phyloP scores from a whole-genome alignment of 2,797 vertebrate genomes.

The Stomatorhinus walkeri region DNA sequence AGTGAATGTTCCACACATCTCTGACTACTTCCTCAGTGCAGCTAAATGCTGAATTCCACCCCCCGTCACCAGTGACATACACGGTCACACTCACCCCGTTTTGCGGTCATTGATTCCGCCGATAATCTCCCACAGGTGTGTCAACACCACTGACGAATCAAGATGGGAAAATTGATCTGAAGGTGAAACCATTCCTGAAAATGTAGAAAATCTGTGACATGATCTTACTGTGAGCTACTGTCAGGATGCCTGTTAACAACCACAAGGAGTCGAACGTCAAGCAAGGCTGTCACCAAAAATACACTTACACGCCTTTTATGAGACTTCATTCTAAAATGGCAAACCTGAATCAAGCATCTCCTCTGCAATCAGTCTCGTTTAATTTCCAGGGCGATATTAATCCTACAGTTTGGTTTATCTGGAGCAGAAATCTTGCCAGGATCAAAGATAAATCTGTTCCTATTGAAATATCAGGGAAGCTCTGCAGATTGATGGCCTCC shows the following conservation, averaged over 20 bases:
- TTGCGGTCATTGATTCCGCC: neutral
- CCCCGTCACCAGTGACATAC: neutral
- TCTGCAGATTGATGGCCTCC: conserved; percentile 26
- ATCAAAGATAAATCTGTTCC: conserved; percentile 27
- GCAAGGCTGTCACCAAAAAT: conserved; percentile 29
- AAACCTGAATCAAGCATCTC: conserved; percentile 44
- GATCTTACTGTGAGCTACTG: neutral
- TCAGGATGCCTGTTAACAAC: conserved; percentile 24
- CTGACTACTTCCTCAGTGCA: neutral
- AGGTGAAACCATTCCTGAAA: neutral
- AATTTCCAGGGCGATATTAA: conserved; percentile 57
- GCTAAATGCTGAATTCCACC: neutral
- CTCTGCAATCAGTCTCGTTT: conserved; percentile 37
- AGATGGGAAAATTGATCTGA: neutral
- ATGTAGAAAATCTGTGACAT: neutral
- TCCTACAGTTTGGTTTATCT: conserved; percentile 52
- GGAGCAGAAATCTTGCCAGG: conserved; percentile 35
- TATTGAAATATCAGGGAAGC: conserved; percentile 19
- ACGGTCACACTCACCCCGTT: neutral
- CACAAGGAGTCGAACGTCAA: conserved; percentile 46
- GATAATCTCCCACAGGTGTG: neutral
- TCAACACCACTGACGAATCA: neutral
- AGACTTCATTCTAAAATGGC: conserved; percentile 32
- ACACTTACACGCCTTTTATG: conserved; percentile 30
- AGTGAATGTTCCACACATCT: neutral